phyloP scores from a whole-genome alignment of 2,113 vertebrate genomes.

The Crotalus viridis region DNA sequence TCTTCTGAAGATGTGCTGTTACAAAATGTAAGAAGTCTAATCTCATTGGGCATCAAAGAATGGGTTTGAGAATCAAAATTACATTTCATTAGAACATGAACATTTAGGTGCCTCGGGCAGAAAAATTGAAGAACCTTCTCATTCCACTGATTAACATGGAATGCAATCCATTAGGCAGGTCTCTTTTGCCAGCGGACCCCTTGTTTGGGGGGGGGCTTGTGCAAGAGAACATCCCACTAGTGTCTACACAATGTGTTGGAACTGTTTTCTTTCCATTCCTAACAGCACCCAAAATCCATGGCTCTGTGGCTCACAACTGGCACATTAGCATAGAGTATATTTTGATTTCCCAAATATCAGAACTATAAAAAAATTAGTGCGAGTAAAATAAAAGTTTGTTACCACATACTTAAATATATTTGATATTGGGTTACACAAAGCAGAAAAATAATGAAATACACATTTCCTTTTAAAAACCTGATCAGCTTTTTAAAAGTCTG shows the following conservation, averaged over 20 bases:
- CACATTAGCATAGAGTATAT: slow-evolving; percentile 39
- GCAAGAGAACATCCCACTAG: not conserved
- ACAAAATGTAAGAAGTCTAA: slow-evolving; percentile 50
- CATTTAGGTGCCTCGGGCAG: slow-evolving; percentile 32
- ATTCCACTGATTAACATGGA: not conserved
- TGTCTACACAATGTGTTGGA: not conserved
- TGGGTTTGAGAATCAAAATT: slow-evolving; percentile 70
- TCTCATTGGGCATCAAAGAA: slow-evolving; percentile 47
- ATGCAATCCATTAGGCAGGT: not conserved
- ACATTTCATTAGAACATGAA: slow-evolving; percentile 57
- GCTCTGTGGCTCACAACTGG: not conserved
- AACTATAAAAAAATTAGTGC: slow-evolving; percentile 48
- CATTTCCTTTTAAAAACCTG: not conserved
- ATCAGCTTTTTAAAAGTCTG: not conserved
- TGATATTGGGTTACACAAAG: not conserved
- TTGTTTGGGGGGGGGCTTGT: not conserved
- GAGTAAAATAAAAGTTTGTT: slow-evolving; percentile 53
- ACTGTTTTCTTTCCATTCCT: not conserved
- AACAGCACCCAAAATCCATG: not conserved
- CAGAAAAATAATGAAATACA: not conserved
- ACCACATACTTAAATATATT: slow-evolving; percentile 31
- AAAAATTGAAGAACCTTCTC: not conserved
- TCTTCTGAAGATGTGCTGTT: slow-evolving; percentile 51
- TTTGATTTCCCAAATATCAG: slow-evolving; percentile 53
- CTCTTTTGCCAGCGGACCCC: not conserved